Conservation (phyloP, 2,888 invertebrate genomes). For the Ommatoiulus sabulosus region DNA sequence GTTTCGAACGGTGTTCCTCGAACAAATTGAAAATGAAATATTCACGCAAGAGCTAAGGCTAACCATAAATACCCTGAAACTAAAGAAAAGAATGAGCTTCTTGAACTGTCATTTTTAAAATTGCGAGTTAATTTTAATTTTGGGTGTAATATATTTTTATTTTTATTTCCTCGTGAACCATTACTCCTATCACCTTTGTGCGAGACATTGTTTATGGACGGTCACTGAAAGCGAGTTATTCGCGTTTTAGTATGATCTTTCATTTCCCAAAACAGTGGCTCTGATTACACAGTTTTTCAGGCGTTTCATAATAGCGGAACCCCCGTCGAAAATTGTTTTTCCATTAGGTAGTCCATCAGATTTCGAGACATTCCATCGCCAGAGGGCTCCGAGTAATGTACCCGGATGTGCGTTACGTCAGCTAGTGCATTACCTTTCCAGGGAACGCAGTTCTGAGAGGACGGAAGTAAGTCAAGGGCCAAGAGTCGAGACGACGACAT, state of each 20-base stretch:
- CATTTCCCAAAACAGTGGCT: constrained; percentile 16
- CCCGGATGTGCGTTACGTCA: neutral
- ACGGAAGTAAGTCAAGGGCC: constrained; percentile 46
- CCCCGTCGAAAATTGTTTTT: neutral
- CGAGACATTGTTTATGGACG: neutral
- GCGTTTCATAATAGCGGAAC: neutral
- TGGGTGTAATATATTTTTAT: too few relatives aligned
- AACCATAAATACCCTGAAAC: too few relatives aligned
- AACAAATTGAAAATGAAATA: too few relatives aligned
- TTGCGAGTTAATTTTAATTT: too few relatives aligned
- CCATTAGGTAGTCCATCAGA: neutral
- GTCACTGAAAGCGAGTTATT: neutral
- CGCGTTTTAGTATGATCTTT: neutral
- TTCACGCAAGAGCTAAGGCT: too few relatives aligned
- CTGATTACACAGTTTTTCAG: neutral
- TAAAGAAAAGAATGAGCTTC: too few relatives aligned
- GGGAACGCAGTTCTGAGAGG: neutral
- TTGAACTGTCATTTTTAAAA: too few relatives aligned
- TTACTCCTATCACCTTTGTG: neutral
- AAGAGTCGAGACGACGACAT: constrained; percentile 32
- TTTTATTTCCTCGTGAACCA: too few relatives aligned
- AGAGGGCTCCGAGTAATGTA: neutral
- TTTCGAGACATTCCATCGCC: neutral
- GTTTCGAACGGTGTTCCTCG: too few relatives aligned
- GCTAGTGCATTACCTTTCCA: neutral